Evolutionary conservation across 2,797 vertebrate genomes (phyloP), one percentile per base, ranked within the genome.

Genomic region (Phalanger gymnotis): DNA sequence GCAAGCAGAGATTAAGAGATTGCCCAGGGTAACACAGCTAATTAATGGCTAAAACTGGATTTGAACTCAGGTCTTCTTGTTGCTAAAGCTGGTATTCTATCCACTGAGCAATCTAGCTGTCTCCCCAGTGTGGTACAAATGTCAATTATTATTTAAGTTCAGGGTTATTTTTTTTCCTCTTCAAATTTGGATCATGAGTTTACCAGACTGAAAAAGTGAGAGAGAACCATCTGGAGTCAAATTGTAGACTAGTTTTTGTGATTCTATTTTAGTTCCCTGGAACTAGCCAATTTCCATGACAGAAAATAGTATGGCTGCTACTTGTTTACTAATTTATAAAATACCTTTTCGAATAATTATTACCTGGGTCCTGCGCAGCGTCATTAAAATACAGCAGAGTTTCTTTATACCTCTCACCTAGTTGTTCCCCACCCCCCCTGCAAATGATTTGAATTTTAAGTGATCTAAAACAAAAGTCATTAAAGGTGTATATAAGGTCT

Each of bases 251-350:
- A 54, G 40, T 30, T 92, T 89, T 19, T 52, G 40, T n/a, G 13
- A 47, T 16, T 90, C 52, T 90, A 87, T 55, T 94, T 90, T 55
- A 91, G 58, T 27, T 12, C 27, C 53, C 30, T 81, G 11, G 54
- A 55, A 30, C 30, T 52, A 90, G 55, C 58, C 12, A 34, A 5
- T 12, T 95, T 92, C 31, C 54, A 58, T 52, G 52, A 61, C 3
- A 90, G 73, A 54, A 53, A 47, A 34, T 34, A 90, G 10, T 34
- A 52, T 61, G 30, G 57, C 11, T 92, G 19, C 22, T 51, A 54
- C 27, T 91, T 92, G 47, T 61, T 54, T 92, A 34, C n/a, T 58
- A 95, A 55, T 55, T 57, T 90, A 66, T 95, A 56, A 90, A 51
- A 1, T 92, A 12, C 47, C 1, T 90, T 13, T 90, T 31, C n/a